A percentile compares a stretch with the other conserved stretches of the same genome.
Evolutionary conservation across 2,888 invertebrate genomes (phyloP).

Genomic region (Dynastes tityus): DNA sequence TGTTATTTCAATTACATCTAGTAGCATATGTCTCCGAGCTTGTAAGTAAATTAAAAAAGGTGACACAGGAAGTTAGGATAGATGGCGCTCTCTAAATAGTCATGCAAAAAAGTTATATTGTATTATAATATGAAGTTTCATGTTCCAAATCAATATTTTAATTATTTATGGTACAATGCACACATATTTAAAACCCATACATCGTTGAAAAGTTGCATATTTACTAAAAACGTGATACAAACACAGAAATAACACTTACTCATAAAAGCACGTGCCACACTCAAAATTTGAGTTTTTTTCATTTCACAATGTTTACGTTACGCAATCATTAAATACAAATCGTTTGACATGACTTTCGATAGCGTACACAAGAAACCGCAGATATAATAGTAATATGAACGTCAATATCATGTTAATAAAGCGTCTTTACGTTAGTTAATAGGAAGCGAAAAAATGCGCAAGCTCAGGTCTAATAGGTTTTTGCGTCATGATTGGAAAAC

Average conservation of each 20-base stretch:
- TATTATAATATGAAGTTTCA: no score
- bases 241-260: slow-evolving; percentile 5
- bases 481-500: slow-evolving; percentile 11
- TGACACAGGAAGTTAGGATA: no score
- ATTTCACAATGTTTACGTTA: slow-evolving; percentile 7
- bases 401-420: background rate
- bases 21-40: no score
- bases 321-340: background rate
- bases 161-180: no score
- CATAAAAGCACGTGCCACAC: slow-evolving; percentile 6
- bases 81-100: no score
- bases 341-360: background rate
- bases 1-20: no score
- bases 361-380: background rate
- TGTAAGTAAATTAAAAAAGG: no score
- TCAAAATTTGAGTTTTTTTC: slow-evolving; percentile 16
- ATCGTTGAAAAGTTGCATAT: no score
- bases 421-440: background rate
- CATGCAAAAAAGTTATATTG: no score
- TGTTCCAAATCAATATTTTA: no score
- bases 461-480: background rate
- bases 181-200: no score
- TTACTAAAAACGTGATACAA: background rate
- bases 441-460: background rate
- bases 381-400: background rate